These are phyloP conservation scores for Eumerus sabulonum DNA, from an alignment of 2,888 invertebrate genomes.

Conservation along the genomic window DNA sequence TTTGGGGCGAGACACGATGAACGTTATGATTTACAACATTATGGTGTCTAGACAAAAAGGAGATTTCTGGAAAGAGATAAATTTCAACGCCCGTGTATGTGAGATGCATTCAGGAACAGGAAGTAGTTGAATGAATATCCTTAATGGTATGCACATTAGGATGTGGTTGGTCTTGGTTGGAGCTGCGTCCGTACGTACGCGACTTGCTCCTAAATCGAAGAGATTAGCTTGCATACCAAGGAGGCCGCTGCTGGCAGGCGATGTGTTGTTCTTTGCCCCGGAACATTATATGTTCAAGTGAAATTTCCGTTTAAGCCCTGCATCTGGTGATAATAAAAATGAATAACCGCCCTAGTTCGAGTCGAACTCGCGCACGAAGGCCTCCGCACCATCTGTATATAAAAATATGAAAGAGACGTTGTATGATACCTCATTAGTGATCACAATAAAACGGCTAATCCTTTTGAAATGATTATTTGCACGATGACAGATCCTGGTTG, in stretches of 20 bases:
- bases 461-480: no score
- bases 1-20: slow-evolving; percentile 43
- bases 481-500: no score
- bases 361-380: no score
- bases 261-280: no score
- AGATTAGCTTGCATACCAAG: slow-evolving; percentile 50
- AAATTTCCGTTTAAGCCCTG: no score
- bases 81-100: slow-evolving; percentile 57
- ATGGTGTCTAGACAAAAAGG: slow-evolving; percentile 65
- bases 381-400: no score
- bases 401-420: no score
- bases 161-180: slow-evolving; percentile 14
- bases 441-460: no score
- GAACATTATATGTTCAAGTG: no score
- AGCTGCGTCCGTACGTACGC: slow-evolving; percentile 37
- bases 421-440: no score
- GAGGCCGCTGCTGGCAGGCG: neutral
- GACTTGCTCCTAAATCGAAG: slow-evolving; percentile 56
- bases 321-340: no score
- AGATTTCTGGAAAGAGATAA: slow-evolving; percentile 59
- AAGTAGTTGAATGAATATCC: slow-evolving; percentile 65
- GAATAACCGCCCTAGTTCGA: no score
- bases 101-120: slow-evolving; percentile 66
- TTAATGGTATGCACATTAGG: slow-evolving; percentile 53
- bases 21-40: slow-evolving; percentile 65